Evolutionary conservation across 2,797 vertebrate genomes (phyloP).

Genomic region (Etheostoma perlongum): DNA sequence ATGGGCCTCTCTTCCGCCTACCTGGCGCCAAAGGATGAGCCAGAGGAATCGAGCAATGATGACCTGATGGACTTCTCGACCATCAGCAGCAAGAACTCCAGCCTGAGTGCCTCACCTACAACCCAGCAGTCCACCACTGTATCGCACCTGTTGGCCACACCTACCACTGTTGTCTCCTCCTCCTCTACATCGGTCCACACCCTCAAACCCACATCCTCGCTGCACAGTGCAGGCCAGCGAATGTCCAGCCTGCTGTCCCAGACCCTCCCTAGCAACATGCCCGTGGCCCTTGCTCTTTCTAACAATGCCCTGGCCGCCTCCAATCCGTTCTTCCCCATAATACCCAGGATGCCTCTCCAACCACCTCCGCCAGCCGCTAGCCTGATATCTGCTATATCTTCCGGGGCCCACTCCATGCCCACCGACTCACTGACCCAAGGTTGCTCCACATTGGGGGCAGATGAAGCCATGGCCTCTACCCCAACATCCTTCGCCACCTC

Average conservation of each 20-base stretch:
- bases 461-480: conserved; percentile 84
- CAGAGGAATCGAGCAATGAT: conserved; percentile 97
- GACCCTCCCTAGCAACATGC: conserved; percentile 94
- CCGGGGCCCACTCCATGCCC: conserved; percentile 85
- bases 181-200: conserved; percentile 80
- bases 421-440: conserved; percentile 88
- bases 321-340: conserved; percentile 93
- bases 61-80: conserved; percentile 98
- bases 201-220: conserved; percentile 83
- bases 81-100: conserved; percentile 99
- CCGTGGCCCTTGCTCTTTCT: conserved; percentile 93
- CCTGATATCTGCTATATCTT: conserved; percentile 87
- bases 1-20: conserved; percentile 91
- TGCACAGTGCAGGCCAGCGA: conserved; percentile 87
- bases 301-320: conserved; percentile 86
- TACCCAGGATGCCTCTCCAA: conserved; percentile 89
- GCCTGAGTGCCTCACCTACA: conserved; percentile 98
- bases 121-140: conserved; percentile 93
- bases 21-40: conserved; percentile 93
- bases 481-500: conserved; percentile 88
- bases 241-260: conserved; percentile 93
- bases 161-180: conserved; percentile 83
- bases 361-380: conserved; percentile 87
- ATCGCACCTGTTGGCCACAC: conserved; percentile 86
- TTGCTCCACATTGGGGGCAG: conserved; percentile 84